phyloP scores from a whole-genome alignment of 2,888 invertebrate genomes.

The Gymnoscelis rufifasciata region DNA sequence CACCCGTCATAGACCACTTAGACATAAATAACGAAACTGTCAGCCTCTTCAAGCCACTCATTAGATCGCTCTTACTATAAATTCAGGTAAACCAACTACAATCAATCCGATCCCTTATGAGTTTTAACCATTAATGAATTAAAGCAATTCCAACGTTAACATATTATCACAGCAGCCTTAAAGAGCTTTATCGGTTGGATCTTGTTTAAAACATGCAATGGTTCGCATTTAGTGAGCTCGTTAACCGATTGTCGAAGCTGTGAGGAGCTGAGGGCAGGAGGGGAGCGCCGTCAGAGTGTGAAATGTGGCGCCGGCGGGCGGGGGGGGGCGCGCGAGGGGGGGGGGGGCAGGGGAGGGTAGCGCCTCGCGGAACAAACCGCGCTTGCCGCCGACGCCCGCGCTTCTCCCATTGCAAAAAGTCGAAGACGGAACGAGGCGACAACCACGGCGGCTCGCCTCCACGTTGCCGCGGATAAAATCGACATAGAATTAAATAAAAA shows the following conservation, averaged over 20 bases:
- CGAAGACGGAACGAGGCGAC: constrained; percentile 73
- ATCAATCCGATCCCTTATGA: too few species aligned
- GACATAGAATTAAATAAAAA: constrained; percentile 79
- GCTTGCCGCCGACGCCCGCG: constrained; percentile 66
- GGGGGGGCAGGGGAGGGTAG: constrained; percentile 39
- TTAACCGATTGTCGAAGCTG: constrained; percentile 39
- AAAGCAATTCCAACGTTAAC: constrained; percentile 19
- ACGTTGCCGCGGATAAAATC: constrained; percentile 73
- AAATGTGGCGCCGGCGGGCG: constrained; percentile 56
- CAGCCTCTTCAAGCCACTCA: constrained; percentile 39
- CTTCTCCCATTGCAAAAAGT: constrained; percentile 68
- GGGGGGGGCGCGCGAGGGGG: constrained; percentile 28
- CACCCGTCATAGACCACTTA: constrained; percentile 61
- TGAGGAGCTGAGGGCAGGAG: constrained; percentile 35
- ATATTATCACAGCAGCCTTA: constrained; percentile 27
- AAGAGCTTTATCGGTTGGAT: constrained; percentile 28
- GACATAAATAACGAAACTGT: constrained; percentile 53
- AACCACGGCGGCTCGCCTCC: constrained; percentile 68
- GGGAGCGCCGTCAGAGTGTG: constrained; percentile 45
- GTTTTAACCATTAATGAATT: constrained; percentile 16
- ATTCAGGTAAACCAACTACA: constrained; percentile 16
- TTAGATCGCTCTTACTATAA: constrained; percentile 37
- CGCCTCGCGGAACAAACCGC: constrained; percentile 57
- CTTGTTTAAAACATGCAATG: constrained; percentile 29
- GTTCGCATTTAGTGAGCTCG: constrained; percentile 37